Evolutionary conservation across 2,888 invertebrate genomes (phyloP).

Genomic region (Asteroscopus sphinx): DNA sequence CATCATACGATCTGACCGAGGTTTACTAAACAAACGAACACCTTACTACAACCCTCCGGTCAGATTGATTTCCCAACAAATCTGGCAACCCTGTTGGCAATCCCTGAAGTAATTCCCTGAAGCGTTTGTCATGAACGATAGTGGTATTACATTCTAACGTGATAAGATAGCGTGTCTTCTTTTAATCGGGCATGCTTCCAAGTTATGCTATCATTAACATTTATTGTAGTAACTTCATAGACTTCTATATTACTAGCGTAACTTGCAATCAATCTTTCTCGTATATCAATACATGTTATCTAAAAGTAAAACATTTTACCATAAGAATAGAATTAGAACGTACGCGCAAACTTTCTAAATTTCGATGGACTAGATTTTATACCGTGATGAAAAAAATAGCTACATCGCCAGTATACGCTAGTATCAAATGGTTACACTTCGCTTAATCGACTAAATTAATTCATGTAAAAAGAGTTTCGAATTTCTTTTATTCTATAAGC

Average conservation of each 20-base stretch:
- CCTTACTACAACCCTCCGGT: too few relatives aligned
- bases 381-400: not conserved
- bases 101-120: constrained; percentile 16
- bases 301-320: not conserved
- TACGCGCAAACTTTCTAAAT: constrained; percentile 31
- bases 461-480: constrained; percentile 9
- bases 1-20: too few relatives aligned
- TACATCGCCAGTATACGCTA: not conserved
- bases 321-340: not conserved
- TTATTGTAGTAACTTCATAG: constrained; percentile 1
- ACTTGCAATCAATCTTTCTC: not conserved
- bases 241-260: too few relatives aligned
- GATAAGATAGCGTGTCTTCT: not conserved
- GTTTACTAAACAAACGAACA: too few relatives aligned
- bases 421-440: not conserved
- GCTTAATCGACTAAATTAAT: not conserved
- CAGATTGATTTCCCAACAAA: not conserved
- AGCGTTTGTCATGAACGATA: constrained; percentile 1
- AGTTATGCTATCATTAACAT: constrained; percentile 1
- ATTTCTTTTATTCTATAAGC: constrained; percentile 1
- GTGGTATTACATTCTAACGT: constrained; percentile 1
- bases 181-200: constrained; percentile 11
- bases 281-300: not conserved
- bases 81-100: not conserved
- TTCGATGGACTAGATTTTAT: constrained; percentile 15